Base-by-base conservation (phyloP, 2,113 vertebrate species). In the Hemiscyllium ocellatum region DNA sequence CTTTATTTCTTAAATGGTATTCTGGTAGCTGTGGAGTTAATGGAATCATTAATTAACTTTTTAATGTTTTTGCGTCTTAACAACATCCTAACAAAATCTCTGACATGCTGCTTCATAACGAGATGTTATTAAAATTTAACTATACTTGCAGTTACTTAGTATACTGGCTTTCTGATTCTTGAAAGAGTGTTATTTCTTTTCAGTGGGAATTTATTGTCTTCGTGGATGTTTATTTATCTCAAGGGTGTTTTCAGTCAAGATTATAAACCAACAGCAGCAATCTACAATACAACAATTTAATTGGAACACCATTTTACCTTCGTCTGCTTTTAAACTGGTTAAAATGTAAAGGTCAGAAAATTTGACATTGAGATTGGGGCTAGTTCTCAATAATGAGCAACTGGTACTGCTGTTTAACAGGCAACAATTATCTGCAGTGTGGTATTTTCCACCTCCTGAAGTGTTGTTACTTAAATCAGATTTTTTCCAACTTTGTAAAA, bases 221-320 rank as follows among this genome's bases (percentile, higher is more conserved):
- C 33, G 87, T 90, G 50, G 26, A 29, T 90, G 52, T 76, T 76
- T 76, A 47, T 66, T 93, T 66, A 93, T 93, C 89, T 93, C 89
- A 22, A 19, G 61, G 89, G 89, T 93, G 65, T 66, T 93, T 91
- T 66, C 89, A 93, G 61, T 19, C 56, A n/a, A 22, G 65, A 93
- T 93, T 7, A n/a, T 22, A 68, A 93, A 65, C 68, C 89, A 68
- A 37, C 65, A 93, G 61, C 61, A 42, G 37, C 80, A 47, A 83
- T 83, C 80, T 68, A 65, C 5, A 65, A 15, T 19, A 61, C 52
- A 66, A 66, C 61, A 66, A 93, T 66, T 93, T 93, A 66, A 68
- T 93, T 22, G n/a, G 61, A 66, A 20, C 89, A 52, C 47, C 42
- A 15, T 95, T 72, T 47, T 72, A 10, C 4, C 42, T 72, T 72